These are phyloP conservation scores for Cacoxenus indagator DNA, from an alignment of 2,888 invertebrate genomes.

Conservation along the genomic window DNA sequence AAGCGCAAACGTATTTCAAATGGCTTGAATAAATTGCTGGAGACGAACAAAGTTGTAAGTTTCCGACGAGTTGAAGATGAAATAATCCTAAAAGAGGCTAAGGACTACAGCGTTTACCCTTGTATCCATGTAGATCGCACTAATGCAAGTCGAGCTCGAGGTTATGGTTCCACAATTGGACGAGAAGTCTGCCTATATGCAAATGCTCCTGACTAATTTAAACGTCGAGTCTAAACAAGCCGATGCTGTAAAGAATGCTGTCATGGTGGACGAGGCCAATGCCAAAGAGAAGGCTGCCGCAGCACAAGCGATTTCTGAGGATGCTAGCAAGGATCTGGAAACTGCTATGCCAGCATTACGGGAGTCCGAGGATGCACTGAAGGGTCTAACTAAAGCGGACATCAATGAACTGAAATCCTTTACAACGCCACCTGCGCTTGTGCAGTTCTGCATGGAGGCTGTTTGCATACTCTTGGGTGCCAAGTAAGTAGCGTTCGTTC, in stretches of 20 bases:
- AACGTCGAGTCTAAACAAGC: slow-evolving; percentile 86
- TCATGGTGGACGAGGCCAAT: slow-evolving; percentile 85
- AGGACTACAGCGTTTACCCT: neutral
- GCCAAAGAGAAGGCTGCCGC: slow-evolving; percentile 90
- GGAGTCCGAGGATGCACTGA: slow-evolving; percentile 86
- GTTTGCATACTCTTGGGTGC: slow-evolving; percentile 86
- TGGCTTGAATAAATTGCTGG: slow-evolving; percentile 75
- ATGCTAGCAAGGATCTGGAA: slow-evolving; percentile 89
- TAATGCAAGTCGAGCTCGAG: slow-evolving; percentile 87
- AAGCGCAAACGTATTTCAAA: slow-evolving; percentile 80
- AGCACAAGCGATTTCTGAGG: slow-evolving; percentile 86
- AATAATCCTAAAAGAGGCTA: neutral
- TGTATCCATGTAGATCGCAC: slow-evolving; percentile 74
- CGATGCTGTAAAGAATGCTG: slow-evolving; percentile 84
- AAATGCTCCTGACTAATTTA: slow-evolving; percentile 80
- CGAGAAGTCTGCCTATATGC: slow-evolving; percentile 82
- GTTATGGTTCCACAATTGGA: slow-evolving; percentile 86
- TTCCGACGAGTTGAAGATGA: neutral
- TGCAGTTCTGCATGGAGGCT: slow-evolving; percentile 92
- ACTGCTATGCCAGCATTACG: slow-evolving; percentile 89
- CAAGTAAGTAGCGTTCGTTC: slow-evolving; percentile 76
- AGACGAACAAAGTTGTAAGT: slow-evolving; percentile 68
- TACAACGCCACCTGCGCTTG: slow-evolving; percentile 87
- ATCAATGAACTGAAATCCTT: slow-evolving; percentile 92
- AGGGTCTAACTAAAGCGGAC: slow-evolving; percentile 89